Conservation (phyloP, 2,888 invertebrate genomes). For the Macrophya alboannulata region DNA sequence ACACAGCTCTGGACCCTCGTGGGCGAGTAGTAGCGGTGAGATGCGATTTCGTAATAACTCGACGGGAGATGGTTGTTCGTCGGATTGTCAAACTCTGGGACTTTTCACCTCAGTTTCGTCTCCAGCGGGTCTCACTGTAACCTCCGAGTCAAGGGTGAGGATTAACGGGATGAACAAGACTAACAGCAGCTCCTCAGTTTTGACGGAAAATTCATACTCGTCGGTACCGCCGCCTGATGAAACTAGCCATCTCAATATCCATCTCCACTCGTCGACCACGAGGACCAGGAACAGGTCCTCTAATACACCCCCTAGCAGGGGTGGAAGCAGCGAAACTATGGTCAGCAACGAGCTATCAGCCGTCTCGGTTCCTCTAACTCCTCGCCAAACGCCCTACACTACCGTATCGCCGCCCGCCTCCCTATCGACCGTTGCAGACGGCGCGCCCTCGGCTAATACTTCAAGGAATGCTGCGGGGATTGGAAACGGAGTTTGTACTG, state of each 20-base stretch:
- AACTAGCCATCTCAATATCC: background rate
- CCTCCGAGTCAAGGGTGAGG: background rate
- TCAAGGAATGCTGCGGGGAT: background rate
- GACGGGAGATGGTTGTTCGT: background rate
- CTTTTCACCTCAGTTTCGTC: constrained; percentile 42
- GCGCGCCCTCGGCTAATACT: constrained; percentile 43
- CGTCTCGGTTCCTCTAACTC: background rate
- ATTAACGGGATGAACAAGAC: constrained; percentile 21
- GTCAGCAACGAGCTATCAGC: constrained; percentile 32
- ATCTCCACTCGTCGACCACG: constrained; percentile 1
- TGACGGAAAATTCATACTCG: constrained; percentile 41
- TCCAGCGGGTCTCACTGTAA: constrained; percentile 22
- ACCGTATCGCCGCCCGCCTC: constrained; percentile 16
- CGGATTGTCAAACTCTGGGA: constrained; percentile 14
- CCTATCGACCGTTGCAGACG: constrained; percentile 48
- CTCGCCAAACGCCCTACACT: background rate
- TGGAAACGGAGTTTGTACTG: constrained; percentile 1
- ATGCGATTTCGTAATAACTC: background rate
- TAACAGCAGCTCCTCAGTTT: constrained; percentile 41
- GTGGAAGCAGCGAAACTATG: constrained; percentile 4
- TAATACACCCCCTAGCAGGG: background rate
- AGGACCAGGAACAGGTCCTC: constrained; percentile 24
- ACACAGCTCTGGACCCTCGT: constrained; percentile 32
- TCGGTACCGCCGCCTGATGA: background rate
- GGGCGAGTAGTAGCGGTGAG: constrained; percentile 28